A percentile compares a stretch with the other conserved stretches of the same genome.
phyloP scores from a whole-genome alignment of 2,797 vertebrate species.

The Numenius phaeopus region DNA sequence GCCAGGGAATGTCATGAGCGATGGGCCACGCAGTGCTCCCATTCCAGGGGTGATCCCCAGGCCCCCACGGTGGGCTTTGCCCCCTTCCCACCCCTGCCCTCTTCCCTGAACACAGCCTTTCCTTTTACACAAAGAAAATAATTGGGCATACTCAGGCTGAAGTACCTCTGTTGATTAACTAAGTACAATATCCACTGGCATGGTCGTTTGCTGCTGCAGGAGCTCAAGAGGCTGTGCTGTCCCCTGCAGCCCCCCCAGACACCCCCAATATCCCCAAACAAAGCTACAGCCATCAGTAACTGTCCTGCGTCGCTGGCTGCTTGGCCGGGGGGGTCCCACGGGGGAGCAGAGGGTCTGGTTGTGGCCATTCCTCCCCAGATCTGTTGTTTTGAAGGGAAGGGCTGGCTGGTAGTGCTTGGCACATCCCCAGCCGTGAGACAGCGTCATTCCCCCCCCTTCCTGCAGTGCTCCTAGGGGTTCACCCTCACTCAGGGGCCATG shows the following conservation, averaged over 20 bases:
- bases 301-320: not conserved
- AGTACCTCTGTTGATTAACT: not conserved
- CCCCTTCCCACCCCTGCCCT: not conserved
- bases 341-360: not conserved
- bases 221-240: not conserved
- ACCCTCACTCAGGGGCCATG: not conserved
- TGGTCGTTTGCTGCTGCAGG: not conserved
- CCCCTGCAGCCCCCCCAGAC: not conserved
- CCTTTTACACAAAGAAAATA: not conserved
- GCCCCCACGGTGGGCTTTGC: accelerated
- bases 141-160: not conserved
- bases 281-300: accelerated
- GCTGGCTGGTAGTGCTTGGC: not conserved
- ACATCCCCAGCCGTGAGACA: not conserved
- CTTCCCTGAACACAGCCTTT: not conserved
- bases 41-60: not conserved
- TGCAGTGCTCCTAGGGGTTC: not conserved
- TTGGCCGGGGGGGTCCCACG: accelerated
- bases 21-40: not conserved
- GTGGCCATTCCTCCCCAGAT: accelerated
- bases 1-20: accelerated
- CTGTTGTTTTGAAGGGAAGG: not conserved
- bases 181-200: not conserved
- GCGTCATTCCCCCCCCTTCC: accelerated
- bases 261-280: not conserved